Evolutionary conservation across 1,140 invertebrate species (phyloP).

Genomic region (Zaprionus nigranus): DNA sequence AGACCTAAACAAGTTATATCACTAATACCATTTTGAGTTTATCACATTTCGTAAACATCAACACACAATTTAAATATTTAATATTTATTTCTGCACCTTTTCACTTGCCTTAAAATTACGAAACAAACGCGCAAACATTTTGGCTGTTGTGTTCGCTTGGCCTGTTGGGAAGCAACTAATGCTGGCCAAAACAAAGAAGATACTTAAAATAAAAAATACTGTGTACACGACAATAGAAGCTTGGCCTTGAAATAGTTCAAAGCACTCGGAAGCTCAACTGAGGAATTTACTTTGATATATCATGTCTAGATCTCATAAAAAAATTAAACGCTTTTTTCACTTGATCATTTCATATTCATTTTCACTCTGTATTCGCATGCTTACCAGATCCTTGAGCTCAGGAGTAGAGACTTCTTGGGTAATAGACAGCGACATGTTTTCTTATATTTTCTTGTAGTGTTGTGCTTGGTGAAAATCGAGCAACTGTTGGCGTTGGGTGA

Average conservation of each 20-base stretch:
- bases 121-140: constrained; percentile 74
- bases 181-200: constrained; percentile 63
- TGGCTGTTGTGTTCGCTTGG: constrained; percentile 39
- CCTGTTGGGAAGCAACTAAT: constrained; percentile 66
- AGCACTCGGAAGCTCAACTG: constrained; percentile 41
- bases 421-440: constrained; percentile 68
- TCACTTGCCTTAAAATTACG: constrained; percentile 76
- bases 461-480: constrained; percentile 48
- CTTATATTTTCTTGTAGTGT: constrained; percentile 36
- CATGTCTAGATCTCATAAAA: neutral
- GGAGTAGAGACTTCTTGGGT: constrained; percentile 60
- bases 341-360: neutral
- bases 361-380: constrained; percentile 19
- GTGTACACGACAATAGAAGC: constrained; percentile 28
- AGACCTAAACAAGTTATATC: neutral
- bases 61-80: neutral
- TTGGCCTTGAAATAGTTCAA: constrained; percentile 49
- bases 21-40: neutral
- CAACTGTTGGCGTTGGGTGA: constrained; percentile 44
- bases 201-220: constrained; percentile 23
- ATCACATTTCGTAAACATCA: neutral
- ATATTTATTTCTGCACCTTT: constrained; percentile 11
- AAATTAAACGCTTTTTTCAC: neutral
- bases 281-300: constrained; percentile 14
- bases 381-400: constrained; percentile 77